These are phyloP conservation scores for Chelon auratus DNA, from an alignment of 2,797 vertebrate species.

Conservation along the genomic window DNA sequence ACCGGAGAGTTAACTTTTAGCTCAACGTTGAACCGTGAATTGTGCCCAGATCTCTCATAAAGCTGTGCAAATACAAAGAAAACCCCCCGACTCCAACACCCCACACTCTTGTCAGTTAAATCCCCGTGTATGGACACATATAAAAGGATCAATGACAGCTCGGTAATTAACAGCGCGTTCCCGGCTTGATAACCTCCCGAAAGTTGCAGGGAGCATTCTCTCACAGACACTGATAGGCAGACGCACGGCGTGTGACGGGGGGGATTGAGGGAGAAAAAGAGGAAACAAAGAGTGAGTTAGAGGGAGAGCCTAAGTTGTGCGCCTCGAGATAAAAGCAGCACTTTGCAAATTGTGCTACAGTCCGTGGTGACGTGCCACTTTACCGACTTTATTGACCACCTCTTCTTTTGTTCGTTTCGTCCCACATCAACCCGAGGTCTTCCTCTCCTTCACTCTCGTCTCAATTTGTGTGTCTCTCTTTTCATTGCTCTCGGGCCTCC, in stretches of 20 bases:
- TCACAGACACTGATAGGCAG: conserved; percentile 39
- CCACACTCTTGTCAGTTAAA: conserved; percentile 14
- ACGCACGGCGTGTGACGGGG: conserved; percentile 24
- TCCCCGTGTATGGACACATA: conserved; percentile 12
- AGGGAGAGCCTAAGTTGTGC: conserved; percentile 5
- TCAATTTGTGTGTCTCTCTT: conserved; percentile 30
- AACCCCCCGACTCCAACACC: conserved; percentile 1
- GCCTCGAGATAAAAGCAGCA: conserved; percentile 34
- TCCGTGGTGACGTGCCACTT: background rate
- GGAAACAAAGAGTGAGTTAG: conserved; percentile 31
- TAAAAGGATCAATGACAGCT: conserved; percentile 57
- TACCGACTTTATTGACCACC: conserved; percentile 13
- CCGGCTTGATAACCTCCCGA: conserved; percentile 52
- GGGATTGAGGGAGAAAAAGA: conserved; percentile 16
- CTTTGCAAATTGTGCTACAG: conserved; percentile 19
- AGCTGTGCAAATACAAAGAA: conserved; percentile 7
- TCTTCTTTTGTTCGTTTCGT: conserved; percentile 31
- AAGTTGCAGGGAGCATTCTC: conserved; percentile 20
- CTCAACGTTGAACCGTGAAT: conserved; percentile 18
- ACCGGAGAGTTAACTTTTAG: conserved; percentile 16
- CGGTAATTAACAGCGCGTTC: conserved; percentile 58
- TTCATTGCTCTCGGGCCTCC: conserved; percentile 16
- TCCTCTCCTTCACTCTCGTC: conserved; percentile 37
- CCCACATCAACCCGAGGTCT: conserved; percentile 18
- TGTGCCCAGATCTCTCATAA: conserved; percentile 25